Evolutionary conservation across 2,797 vertebrate genomes (phyloP).

Genomic region (Orestias chungarensis): DNA sequence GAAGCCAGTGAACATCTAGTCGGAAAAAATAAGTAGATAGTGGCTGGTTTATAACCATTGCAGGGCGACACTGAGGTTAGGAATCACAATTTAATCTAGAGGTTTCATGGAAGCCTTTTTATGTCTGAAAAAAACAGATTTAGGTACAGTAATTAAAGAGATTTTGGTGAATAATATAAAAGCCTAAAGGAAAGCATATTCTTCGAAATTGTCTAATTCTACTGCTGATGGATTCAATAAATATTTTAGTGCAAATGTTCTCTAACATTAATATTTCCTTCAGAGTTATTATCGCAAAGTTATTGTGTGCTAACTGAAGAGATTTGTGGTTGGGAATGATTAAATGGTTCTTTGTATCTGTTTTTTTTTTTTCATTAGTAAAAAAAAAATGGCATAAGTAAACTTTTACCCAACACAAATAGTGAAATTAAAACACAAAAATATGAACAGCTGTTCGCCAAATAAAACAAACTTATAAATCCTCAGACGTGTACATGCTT

Average conservation of each 20-base stretch:
- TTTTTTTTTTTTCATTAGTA: too few relatives aligned
- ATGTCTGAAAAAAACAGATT: conserved; percentile 23
- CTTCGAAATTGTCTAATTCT: background rate
- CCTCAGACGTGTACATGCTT: too few relatives aligned
- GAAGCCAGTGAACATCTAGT: conserved; percentile 37
- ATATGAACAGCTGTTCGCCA: background rate
- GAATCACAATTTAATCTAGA: conserved; percentile 51
- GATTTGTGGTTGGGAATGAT: too few relatives aligned
- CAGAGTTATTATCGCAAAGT: conserved; percentile 1
- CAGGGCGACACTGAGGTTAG: conserved; percentile 31
- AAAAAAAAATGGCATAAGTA: background rate
- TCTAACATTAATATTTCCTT: background rate
- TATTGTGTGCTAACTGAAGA: too few relatives aligned
- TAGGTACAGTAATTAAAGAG: conserved; percentile 42
- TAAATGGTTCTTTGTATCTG: background rate
- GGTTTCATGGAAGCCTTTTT: conserved; percentile 14
- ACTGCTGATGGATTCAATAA: background rate
- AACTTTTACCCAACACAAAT: background rate
- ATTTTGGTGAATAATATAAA: conserved; percentile 7
- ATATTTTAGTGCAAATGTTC: conserved; percentile 6
- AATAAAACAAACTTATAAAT: background rate
- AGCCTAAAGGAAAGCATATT: background rate
- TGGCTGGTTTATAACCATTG: conserved; percentile 39
- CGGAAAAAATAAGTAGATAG: conserved; percentile 45
- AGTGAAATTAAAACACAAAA: background rate